Evolutionary conservation across 1,140 invertebrate genomes (phyloP).

Genomic region (Steinernema khuongi): DNA sequence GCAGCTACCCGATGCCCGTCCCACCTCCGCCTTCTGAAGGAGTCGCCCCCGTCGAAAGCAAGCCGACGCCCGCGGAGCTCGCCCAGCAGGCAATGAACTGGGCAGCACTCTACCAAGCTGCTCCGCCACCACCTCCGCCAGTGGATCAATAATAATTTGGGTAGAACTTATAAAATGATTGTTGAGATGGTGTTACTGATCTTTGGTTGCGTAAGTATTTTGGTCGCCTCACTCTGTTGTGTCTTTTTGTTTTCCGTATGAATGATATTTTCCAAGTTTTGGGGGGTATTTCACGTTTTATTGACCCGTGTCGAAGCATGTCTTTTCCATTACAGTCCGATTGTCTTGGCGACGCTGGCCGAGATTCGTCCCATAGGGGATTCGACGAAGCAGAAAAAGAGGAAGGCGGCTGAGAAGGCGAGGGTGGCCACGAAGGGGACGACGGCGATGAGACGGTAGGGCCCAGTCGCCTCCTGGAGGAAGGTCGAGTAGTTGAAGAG

Average conservation of each 20-base stretch:
- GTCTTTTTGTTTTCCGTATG: too few relatives aligned
- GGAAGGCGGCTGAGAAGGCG: constrained; percentile 40
- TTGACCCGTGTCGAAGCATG: too few relatives aligned
- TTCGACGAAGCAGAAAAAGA: constrained; percentile 56
- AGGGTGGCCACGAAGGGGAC: constrained; percentile 49
- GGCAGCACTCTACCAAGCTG: neutral
- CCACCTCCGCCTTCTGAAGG: neutral
- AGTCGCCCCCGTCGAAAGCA: neutral
- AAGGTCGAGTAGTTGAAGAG: constrained; percentile 48
- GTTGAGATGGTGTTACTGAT: too few relatives aligned
- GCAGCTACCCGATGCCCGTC: neutral
- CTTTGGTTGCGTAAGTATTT: too few relatives aligned
- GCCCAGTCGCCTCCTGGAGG: constrained; percentile 41
- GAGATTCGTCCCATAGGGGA: constrained; percentile 37
- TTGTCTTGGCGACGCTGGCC: neutral
- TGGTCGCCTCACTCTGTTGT: too few relatives aligned
- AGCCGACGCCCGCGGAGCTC: neutral
- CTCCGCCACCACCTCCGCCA: constrained; percentile 2
- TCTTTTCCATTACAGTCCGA: neutral
- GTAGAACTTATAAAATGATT: too few relatives aligned
- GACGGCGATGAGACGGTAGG: constrained; percentile 39
- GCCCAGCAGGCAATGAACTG: neutral
- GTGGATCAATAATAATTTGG: too few relatives aligned
- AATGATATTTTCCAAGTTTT: too few relatives aligned
- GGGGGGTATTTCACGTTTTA: too few relatives aligned